Conservation (phyloP, 2,888 invertebrate genomes). For the Prostheceraeus crozeri region DNA sequence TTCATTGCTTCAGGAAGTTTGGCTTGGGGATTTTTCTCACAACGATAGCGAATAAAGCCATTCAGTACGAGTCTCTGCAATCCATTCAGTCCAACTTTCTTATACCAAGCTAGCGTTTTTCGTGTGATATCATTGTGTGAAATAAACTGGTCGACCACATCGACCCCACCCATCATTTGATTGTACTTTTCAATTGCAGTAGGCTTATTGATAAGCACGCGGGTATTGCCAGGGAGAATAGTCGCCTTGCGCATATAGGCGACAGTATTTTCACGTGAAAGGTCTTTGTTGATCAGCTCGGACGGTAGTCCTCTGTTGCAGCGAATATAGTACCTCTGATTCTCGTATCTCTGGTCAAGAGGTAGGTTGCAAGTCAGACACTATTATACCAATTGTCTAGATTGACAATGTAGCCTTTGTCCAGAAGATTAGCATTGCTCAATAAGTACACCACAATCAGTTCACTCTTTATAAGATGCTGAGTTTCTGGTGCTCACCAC, state of each 20-base stretch:
- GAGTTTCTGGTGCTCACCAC: no score
- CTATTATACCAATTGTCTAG: slow-evolving; percentile 28
- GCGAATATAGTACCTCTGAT: slow-evolving; percentile 23
- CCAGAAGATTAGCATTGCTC: slow-evolving; percentile 18
- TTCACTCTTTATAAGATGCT: slow-evolving; percentile 2
- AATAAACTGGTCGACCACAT: slow-evolving; percentile 17
- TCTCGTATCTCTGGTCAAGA: slow-evolving; percentile 18
- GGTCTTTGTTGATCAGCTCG: slow-evolving; percentile 20
- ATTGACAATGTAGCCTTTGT: slow-evolving; percentile 30
- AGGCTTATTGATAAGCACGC: slow-evolving; percentile 28
- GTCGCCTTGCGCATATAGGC: slow-evolving; percentile 23
- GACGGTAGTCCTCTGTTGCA: slow-evolving; percentile 17
- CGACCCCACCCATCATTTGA: slow-evolving; percentile 21
- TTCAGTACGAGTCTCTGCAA: slow-evolving; percentile 27
- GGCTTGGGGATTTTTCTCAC: slow-evolving; percentile 22
- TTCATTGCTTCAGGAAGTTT: slow-evolving; percentile 20
- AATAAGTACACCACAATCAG: slow-evolving; percentile 20
- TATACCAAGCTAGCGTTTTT: slow-evolving; percentile 17
- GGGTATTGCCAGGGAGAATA: slow-evolving; percentile 17
- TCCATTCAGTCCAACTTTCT: slow-evolving; percentile 31
- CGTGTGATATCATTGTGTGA: slow-evolving; percentile 22
- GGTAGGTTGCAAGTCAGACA: slow-evolving; percentile 16
- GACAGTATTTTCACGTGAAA: slow-evolving; percentile 13
- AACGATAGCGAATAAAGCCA: slow-evolving; percentile 13
- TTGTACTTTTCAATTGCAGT: slow-evolving; percentile 25